These are phyloP conservation scores for Limenitis camilla DNA, from an alignment of 2,888 invertebrate species.

Conservation along the genomic window DNA sequence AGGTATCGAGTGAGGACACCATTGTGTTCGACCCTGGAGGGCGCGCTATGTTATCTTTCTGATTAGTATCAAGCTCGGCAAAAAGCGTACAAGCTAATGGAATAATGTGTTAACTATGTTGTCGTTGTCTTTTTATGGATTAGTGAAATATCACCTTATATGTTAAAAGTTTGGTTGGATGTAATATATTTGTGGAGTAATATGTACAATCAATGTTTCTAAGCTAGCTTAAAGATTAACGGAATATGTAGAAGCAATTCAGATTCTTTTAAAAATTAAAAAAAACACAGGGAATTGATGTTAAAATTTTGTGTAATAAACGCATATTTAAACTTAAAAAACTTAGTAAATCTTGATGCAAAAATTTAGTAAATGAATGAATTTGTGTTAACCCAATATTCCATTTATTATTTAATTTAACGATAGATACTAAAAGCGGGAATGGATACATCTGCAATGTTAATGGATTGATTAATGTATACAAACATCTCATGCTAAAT, in stretches of 20 bases:
- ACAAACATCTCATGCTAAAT: conserved; percentile 5
- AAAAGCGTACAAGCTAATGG: conserved; percentile 34
- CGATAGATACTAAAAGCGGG: conserved; percentile 26
- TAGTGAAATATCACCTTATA: too few species aligned
- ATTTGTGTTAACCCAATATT: conserved; percentile 10
- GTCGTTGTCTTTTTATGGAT: too few species aligned
- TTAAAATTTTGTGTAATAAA: too few species aligned
- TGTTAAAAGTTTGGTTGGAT: too few species aligned
- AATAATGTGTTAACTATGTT: conserved; percentile 14
- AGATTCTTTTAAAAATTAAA: too few species aligned
- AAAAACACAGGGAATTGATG: too few species aligned
- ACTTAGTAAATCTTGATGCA: too few species aligned
- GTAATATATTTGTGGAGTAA: too few species aligned
- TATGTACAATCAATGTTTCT: too few species aligned
- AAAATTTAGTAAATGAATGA: too few species aligned
- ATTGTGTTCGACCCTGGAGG: conserved; percentile 85
- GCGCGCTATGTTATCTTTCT: conserved; percentile 68
- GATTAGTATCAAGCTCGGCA: conserved; percentile 68
- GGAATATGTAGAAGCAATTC: too few species aligned
- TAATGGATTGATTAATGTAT: conserved; percentile 6
- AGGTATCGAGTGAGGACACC: conserved; percentile 83
- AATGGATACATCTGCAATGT: conserved; percentile 26
- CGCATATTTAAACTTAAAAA: neutral
- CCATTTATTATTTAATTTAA: neutral
- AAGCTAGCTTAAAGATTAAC: too few species aligned